phyloP scores from a whole-genome alignment of 2,113 vertebrate species.

The Chlamydotis undulata region DNA sequence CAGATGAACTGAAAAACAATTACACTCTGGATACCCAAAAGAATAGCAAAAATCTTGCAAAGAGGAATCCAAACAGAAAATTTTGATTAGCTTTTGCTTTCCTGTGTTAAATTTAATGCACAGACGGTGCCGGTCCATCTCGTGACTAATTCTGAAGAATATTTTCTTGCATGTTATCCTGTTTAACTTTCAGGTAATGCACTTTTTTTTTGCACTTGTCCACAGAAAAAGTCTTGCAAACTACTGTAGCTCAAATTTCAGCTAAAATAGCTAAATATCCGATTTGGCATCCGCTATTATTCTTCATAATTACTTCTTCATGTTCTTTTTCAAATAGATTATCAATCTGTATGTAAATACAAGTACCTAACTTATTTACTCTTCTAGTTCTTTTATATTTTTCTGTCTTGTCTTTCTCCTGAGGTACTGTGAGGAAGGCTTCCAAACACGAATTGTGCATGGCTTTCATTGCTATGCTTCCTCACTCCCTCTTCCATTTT shows the following conservation, averaged over 20 bases:
- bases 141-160: not conserved
- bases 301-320: not conserved
- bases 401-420: not conserved
- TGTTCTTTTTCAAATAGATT: not conserved
- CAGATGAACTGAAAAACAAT: conserved; percentile 12
- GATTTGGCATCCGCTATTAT: not conserved
- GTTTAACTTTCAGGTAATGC: not conserved
- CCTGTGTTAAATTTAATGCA: not conserved
- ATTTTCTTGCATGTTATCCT: not conserved
- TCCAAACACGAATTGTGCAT: not conserved
- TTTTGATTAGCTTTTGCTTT: conserved; percentile 8
- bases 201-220: not conserved
- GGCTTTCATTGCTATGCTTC: not conserved
- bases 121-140: not conserved
- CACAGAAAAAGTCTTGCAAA: not conserved
- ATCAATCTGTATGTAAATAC: not conserved
- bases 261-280: not conserved
- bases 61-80: conserved; percentile 2
- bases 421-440: not conserved
- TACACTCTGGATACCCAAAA: not conserved
- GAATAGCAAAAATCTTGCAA: conserved; percentile 1
- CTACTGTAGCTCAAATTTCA: not conserved
- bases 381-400: not conserved
- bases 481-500: not conserved
- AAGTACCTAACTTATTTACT: not conserved